Conservation (phyloP, 2,797 vertebrate species). For the Picus viridis region DNA sequence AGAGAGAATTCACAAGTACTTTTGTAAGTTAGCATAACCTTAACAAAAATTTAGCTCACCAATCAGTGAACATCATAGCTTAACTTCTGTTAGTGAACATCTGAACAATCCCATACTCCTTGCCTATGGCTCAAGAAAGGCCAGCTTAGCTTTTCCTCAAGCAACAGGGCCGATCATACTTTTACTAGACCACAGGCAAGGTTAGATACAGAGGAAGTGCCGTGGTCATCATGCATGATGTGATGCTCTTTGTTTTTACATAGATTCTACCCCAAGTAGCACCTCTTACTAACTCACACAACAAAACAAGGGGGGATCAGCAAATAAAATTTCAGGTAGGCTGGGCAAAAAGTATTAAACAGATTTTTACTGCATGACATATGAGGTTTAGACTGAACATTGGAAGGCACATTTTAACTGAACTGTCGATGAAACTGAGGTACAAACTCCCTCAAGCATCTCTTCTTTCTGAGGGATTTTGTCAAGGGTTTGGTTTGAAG, state of each 20-base stretch:
- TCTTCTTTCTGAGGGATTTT: not conserved
- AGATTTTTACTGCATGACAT: not conserved
- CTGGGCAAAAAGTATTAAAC: not conserved
- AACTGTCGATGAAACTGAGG: not conserved
- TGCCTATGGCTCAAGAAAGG: not conserved
- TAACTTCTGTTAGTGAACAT: not conserved
- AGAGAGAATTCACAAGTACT: not conserved
- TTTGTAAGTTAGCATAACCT: not conserved
- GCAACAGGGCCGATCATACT: not conserved
- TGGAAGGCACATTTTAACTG: no score
- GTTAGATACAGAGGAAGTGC: not conserved
- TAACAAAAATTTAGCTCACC: not conserved
- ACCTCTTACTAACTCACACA: not conserved
- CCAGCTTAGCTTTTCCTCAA: not conserved
- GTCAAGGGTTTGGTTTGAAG: not conserved
- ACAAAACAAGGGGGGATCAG: not conserved
- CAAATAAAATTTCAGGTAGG: not conserved
- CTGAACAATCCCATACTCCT: not conserved
- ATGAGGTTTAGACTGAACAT: not conserved
- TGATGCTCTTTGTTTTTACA: not conserved
- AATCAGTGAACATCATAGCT: no score
- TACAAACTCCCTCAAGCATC: rapidly evolving
- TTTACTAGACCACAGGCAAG: not conserved
- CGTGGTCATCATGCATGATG: rapidly evolving
- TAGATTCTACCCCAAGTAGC: not conserved